Evolutionary conservation across 2,888 invertebrate genomes (phyloP), one percentile per base, ranked within the genome.

Genomic region (Callosobruchus maculatus): DNA sequence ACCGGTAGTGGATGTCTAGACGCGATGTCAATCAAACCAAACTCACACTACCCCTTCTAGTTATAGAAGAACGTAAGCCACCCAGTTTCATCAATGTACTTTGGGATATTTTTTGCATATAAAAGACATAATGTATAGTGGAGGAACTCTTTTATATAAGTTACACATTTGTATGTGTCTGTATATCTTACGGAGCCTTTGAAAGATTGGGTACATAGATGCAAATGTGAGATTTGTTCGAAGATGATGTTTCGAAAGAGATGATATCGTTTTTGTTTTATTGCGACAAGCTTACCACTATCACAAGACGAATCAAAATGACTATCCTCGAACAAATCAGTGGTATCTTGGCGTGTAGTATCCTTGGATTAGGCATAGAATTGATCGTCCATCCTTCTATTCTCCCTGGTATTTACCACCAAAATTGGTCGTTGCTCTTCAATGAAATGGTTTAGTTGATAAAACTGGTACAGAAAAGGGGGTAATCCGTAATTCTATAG

Each of bases 1-100:
- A 86, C 84, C 79, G 72, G 78, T 78, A 71, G 79, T 13, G 1
- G 49, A 49, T 18, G 9, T 49, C 49, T 49, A 49, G 49, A 49
- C 13, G 18, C 77, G 80, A 70, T 81, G 81, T 78, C 71, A 69
- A 75, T 68, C 68, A 21, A 68, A 68, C 0, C 3, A 67, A 20
- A 67, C 4, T 67, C 67, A 4, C 67, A 20, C 67, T 21, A 18
- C 21, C 21, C 68, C 22, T 21, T 68, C 20, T 5, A n/a, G 22
- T 68, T 68, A 68, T 68, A 21, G 21, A 22, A 13, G 9, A 68
- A 20, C 20, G 21, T 68, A 21, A 68, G 21, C 22, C 68, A 68
- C 20, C 68, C 68, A 20, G 68, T 68, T 68, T 7, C 68, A 21
- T 67, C 21, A n/a, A n/a, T 21, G 21, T 68, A 21, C 21, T 68